phyloP scores from a whole-genome alignment of 2,113 vertebrate species.

The Elephas maximus region DNA sequence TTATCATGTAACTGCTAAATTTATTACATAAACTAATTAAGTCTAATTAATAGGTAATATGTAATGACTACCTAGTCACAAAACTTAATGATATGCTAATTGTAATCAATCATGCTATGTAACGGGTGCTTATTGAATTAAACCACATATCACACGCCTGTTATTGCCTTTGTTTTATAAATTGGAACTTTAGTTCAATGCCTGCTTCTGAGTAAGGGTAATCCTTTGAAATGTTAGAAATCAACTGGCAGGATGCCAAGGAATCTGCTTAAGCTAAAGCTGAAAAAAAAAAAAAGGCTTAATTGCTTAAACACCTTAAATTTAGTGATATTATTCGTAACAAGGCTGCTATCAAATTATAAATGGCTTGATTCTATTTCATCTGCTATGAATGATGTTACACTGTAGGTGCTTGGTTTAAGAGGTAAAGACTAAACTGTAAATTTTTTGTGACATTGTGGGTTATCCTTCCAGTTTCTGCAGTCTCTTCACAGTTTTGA shows the following conservation, averaged over 20 bases:
- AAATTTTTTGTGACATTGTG: neutral
- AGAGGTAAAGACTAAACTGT: neutral
- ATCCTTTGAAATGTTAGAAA: constrained; percentile 71
- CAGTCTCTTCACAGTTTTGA: neutral
- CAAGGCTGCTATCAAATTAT: constrained; percentile 19
- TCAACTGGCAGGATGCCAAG: constrained; percentile 61
- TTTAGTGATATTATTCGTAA: constrained; percentile 1
- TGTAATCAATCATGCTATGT: constrained; percentile 45
- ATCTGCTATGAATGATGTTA: neutral
- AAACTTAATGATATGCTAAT: constrained; percentile 64
- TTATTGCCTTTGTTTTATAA: constrained; percentile 72
- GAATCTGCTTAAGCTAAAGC: constrained; percentile 24
- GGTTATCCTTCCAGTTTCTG: neutral
- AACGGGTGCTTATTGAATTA: neutral
- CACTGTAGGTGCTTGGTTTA: neutral
- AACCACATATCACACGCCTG: neutral
- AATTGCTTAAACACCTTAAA: constrained; percentile 28
- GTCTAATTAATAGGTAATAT: constrained; percentile 68
- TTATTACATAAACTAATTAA: constrained; percentile 72
- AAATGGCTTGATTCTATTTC: neutral
- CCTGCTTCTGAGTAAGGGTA: constrained; percentile 60
- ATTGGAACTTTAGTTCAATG: constrained; percentile 61
- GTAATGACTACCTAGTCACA: constrained; percentile 50
- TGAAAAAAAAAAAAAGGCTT: neutral
- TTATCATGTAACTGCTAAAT: constrained; percentile 56